Base-by-base conservation (phyloP, 2,888 invertebrate genomes). In the Liodrosophila aerea region DNA sequence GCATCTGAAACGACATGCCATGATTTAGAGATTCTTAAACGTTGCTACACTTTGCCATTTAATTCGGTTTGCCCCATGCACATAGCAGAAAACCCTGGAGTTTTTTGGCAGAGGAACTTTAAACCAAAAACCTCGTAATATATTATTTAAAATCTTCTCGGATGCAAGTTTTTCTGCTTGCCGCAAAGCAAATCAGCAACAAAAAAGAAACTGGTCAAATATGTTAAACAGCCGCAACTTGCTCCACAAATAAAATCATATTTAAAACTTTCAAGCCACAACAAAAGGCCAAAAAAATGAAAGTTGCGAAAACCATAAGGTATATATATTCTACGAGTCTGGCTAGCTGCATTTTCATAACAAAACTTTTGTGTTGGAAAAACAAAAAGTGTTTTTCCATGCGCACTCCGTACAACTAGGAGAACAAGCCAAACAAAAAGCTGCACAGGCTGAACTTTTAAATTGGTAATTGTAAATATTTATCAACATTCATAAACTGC, bases 401-500 rank as follows among this genome's bases (percentile, higher is more conserved):
- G 3, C 11, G 33, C 15, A 7, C 12, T 34, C 16, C 12, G 37
- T 22, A 62, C 36, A 70, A 22, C 66, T 66, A 54, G 36, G 40
- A 29, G 43, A 63, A 45, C 51, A 71, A 73, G 68, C 49, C 58
- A 59, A 61, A 53, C 56, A 40, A 56, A 65, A 65, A 52, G 69
- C 53, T 43, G 43, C 39, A 57, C 61, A 63, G 64, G 67, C 53
- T 62, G 53, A 81, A 82, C 74, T 78, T 85, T 82, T 82, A 78
- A 69, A 69, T 69, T 78, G 74, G 76, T 82, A 81, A 85, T 66
- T 78, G 82, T 76, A 82, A 84, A 82, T 82, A 84, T 82, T 82
- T 82, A 78, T 65, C 66, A 81, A 77, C 76, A 76, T 68, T 61
- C 67, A 80, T 63, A 65, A 69, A 70, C 49, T 65, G 52, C 62